Evolutionary conservation across 2,113 vertebrate genomes (phyloP).

Genomic region (Candoia aspera): DNA sequence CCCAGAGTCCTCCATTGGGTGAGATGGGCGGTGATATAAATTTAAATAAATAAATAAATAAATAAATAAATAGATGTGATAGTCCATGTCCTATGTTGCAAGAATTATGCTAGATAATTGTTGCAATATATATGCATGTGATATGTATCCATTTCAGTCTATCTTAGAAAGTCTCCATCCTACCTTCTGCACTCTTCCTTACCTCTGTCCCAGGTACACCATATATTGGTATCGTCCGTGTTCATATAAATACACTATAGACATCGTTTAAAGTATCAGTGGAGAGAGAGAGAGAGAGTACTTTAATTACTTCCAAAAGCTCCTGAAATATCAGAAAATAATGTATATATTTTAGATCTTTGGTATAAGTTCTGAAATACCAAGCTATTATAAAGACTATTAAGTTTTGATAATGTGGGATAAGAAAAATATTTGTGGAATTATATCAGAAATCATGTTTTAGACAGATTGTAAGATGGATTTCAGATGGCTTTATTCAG

Average conservation of each 20-base stretch:
- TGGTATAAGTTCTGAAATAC: conserved; percentile 10
- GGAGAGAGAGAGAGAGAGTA: neutral
- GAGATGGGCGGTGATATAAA: no score
- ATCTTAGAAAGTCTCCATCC: neutral
- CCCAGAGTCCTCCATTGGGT: no score
- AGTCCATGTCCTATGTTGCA: neutral
- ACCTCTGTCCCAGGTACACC: conserved; percentile 9
- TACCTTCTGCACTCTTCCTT: conserved; percentile 18
- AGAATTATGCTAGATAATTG: neutral
- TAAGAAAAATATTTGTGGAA: conserved; percentile 15
- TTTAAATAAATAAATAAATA: no score
- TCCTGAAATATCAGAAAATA: conserved; percentile 6
- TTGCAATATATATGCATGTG: neutral
- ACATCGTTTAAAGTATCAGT: conserved; percentile 8
- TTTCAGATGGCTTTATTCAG: conserved; percentile 42
- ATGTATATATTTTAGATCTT: conserved; percentile 13
- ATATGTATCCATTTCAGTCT: neutral
- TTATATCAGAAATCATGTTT: conserved; percentile 10
- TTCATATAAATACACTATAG: conserved; percentile 31
- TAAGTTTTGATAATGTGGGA: conserved; percentile 1
- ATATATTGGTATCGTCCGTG: conserved; percentile 44
- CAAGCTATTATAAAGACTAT: neutral
- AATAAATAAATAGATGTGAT: no score
- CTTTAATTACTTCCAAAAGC: conserved; percentile 23
- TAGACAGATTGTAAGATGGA: conserved; percentile 21